Percentiles rank a stretch among this genome's conserved stretches.
Conservation (phyloP, 1,140 invertebrate genomes). For the Hyles vespertilio region DNA sequence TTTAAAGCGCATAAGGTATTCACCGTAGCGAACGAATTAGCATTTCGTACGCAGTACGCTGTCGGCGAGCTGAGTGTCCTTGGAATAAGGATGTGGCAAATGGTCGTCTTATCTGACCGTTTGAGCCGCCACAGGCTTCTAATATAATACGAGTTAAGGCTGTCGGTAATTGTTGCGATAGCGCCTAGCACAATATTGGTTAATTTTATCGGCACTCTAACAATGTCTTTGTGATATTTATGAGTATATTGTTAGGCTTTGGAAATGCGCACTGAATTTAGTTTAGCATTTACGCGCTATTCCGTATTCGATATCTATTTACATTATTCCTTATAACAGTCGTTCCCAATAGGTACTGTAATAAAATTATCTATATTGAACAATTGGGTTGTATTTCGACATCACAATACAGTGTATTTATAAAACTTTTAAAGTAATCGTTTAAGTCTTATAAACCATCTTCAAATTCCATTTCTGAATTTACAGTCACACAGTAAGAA, state of each 20-base stretch:
- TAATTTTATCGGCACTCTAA: neutral
- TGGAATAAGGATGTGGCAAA: constrained; percentile 66
- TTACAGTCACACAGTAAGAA: too few species aligned
- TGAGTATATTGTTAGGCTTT: constrained; percentile 4
- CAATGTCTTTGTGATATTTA: neutral
- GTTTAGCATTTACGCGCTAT: neutral
- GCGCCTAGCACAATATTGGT: neutral
- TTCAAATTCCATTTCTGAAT: too few species aligned
- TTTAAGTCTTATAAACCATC: too few species aligned
- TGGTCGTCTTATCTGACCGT: constrained; percentile 42
- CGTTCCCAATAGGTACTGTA: too few species aligned
- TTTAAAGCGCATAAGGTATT: constrained; percentile 55
- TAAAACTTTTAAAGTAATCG: too few species aligned
- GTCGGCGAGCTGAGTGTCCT: constrained; percentile 43
- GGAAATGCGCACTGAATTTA: constrained; percentile 5
- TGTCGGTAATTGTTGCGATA: constrained; percentile 13
- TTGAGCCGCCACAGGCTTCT: constrained; percentile 24
- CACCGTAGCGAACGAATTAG: constrained; percentile 58
- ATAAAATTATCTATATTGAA: too few species aligned
- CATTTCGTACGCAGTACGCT: constrained; percentile 54
- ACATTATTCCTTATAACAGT: too few species aligned
- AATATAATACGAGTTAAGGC: constrained; percentile 12
- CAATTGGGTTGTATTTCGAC: too few species aligned
- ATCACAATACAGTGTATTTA: too few species aligned
- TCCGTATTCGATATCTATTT: too few species aligned